Base-by-base conservation (phyloP, 1,140 invertebrate species). In the Drosophila ficusphila region DNA sequence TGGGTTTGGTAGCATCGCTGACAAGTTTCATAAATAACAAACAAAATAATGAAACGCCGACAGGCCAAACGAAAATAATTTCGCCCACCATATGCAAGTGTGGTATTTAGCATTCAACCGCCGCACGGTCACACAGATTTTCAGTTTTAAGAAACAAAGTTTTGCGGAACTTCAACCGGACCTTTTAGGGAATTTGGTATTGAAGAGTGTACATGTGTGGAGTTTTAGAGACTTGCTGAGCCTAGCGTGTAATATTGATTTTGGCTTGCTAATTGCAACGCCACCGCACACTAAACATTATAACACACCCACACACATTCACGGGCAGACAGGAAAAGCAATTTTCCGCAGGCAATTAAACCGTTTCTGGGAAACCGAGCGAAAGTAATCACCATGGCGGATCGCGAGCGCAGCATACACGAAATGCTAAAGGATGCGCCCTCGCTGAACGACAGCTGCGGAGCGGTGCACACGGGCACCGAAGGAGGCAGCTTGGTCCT, bases 351-450 rank as follows among this genome's bases (percentile, higher is more conserved):
- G 21, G 27, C 36, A 67, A 67, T 67, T 67, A 52, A 25, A 42
- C 12, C 9, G 44, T 23, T 14, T 48, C 36, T 5, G 39, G 19
- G 33, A 0, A n/a, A 2, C 33, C 11, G 19, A 65, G 33, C 41
- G 2, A 29, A 16, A 27, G n/a, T n/a, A 16, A 51, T 65, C 39
- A 9, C 29, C 11, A 88, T 88, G 82, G 74, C 82, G 36, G 82
- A 86, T 52, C 82, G 82, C 16, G 96, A 96, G 86, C 92, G 95
- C 51, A 97, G 96, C 92, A 95, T 97, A 88, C 96, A 97, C 85
- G 96, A 97, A 92, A 97, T 97, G 95, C 91, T 97, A 38, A 96
- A 97, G 90, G 96, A 97, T 90, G 95, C 95, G 21, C 96, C 96
- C 16, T 94, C 95, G 4, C 93, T 96, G 68, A 96, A 96, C 75